These are phyloP conservation scores for Drosophila cyrtoloma DNA, from an alignment of 2,888 invertebrate species.

Conservation along the genomic window DNA sequence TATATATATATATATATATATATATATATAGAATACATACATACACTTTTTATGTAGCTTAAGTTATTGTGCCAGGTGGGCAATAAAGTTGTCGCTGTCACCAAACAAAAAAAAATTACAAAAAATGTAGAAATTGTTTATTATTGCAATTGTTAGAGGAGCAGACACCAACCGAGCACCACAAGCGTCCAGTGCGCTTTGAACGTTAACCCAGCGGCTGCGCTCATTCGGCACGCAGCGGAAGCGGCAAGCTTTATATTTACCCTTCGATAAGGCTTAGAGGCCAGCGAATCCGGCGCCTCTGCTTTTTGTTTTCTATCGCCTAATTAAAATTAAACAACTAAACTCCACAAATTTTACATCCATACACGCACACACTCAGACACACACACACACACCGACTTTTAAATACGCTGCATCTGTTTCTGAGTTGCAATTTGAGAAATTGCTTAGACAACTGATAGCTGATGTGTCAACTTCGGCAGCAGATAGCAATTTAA, in stretches of 20 bases:
- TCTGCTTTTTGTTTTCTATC: slow-evolving; percentile 14
- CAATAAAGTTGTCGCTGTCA: slow-evolving; percentile 69
- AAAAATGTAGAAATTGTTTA: not conserved
- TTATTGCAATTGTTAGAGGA: not conserved
- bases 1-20: slow-evolving; percentile 20
- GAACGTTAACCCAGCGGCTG: slow-evolving; percentile 9
- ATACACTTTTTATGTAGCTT: slow-evolving; percentile 69
- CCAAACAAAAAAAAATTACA: slow-evolving; percentile 16
- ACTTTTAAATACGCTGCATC: slow-evolving; percentile 28
- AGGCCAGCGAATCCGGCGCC: slow-evolving; percentile 26
- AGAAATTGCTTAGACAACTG: slow-evolving; percentile 8
- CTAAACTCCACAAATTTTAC: slow-evolving; percentile 27
- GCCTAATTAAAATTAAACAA: slow-evolving; percentile 55
- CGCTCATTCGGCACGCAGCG: slow-evolving; percentile 17
- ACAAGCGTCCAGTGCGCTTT: slow-evolving; percentile 46
- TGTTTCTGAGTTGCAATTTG: not conserved
- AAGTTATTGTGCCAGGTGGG: slow-evolving; percentile 64
- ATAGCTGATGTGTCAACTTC: slow-evolving; percentile 4
- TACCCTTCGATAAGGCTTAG: slow-evolving; percentile 48
- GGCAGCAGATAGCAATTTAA: slow-evolving; percentile 7
- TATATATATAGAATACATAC: slow-evolving; percentile 43
- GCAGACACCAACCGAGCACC: slow-evolving; percentile 38
- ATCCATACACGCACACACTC: not conserved
- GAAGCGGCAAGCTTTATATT: slow-evolving; percentile 32
- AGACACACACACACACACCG: slow-evolving; percentile 2